These are phyloP conservation scores for Lepidochrysops patricia DNA, from an alignment of 2,888 invertebrate species.

Conservation along the genomic window DNA sequence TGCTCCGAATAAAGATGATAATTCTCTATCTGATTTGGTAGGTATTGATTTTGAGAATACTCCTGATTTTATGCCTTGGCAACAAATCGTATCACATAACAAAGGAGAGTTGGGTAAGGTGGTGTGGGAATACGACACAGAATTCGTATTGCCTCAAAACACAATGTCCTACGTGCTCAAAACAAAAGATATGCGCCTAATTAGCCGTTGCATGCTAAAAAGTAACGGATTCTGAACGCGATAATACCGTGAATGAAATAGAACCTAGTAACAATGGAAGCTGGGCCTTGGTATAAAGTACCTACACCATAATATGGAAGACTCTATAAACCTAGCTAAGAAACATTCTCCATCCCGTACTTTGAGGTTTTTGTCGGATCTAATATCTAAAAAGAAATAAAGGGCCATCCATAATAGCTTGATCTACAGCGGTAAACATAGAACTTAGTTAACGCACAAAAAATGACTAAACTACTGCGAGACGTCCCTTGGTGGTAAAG, in stretches of 20 bases:
- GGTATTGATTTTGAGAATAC: too few species aligned
- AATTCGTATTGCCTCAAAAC: conserved; percentile 47
- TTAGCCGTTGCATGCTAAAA: conserved; percentile 47
- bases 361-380: too few species aligned
- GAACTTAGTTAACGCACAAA: too few species aligned
- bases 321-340: neutral
- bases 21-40: too few species aligned
- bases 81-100: neutral
- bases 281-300: neutral
- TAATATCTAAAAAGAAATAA: too few species aligned
- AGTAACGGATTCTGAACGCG: conserved; percentile 24
- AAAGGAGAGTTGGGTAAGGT: conserved; percentile 44
- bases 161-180: conserved; percentile 52
- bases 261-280: neutral
- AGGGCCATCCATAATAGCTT: too few species aligned
- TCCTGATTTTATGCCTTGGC: neutral
- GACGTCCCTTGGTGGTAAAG: too few species aligned
- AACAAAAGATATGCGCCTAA: conserved; percentile 61
- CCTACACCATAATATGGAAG: too few species aligned
- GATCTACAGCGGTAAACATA: too few species aligned
- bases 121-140: conserved; percentile 57
- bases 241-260: neutral
- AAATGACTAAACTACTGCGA: too few species aligned
- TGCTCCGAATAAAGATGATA: too few species aligned
- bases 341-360: neutral